Conservation (phyloP, 2,888 invertebrate species). For the Oconnorella tubifera region DNA sequence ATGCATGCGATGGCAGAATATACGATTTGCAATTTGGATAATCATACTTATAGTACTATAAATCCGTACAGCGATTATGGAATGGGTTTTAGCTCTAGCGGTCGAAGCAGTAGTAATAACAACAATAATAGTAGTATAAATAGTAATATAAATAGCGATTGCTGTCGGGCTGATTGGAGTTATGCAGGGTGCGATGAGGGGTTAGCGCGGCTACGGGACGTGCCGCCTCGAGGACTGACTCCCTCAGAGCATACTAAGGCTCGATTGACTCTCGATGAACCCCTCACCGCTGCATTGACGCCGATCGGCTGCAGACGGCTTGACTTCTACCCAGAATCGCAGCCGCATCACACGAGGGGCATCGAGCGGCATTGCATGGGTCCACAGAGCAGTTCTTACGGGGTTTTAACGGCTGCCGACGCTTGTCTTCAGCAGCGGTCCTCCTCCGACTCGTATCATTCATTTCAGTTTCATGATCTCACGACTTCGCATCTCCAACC, state of each 20-base stretch:
- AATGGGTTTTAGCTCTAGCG: too few relatives aligned
- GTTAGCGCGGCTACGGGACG: neutral
- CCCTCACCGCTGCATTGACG: neutral
- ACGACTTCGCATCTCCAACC: neutral
- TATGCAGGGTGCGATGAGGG: neutral
- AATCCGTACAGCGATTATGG: constrained; percentile 32
- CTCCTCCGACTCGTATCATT: neutral
- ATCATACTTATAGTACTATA: constrained; percentile 47
- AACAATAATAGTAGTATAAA: neutral
- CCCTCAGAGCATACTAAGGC: neutral
- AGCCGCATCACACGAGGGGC: neutral
- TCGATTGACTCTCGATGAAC: neutral
- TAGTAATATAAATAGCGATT: neutral
- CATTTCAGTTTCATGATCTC: neutral
- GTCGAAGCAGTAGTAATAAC: too few relatives aligned
- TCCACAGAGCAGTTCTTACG: neutral
- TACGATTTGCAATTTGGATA: constrained; percentile 53
- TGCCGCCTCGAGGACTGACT: neutral
- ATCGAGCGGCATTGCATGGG: neutral
- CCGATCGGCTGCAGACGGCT: neutral
- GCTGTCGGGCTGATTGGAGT: neutral
- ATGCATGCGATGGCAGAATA: constrained; percentile 53
- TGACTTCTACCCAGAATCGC: neutral
- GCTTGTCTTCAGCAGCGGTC: neutral
- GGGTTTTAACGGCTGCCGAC: neutral